phyloP scores from a whole-genome alignment of 2,888 invertebrate species.

The Catotricha subobsoleta region DNA sequence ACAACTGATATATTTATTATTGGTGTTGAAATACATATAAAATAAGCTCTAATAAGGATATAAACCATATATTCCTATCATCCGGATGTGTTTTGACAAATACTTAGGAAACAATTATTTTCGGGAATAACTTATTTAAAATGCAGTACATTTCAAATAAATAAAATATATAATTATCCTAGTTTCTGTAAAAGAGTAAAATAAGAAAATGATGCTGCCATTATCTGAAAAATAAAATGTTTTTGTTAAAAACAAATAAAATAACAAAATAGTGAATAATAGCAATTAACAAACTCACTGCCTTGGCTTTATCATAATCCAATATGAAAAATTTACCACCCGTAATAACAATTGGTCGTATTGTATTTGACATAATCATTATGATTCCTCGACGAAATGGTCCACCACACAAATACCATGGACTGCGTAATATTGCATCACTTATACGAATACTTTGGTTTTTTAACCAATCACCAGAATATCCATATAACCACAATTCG shows the following conservation, averaged over 20 bases:
- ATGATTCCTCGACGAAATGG: conserved; percentile 17
- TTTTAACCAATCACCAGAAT: conserved; percentile 14
- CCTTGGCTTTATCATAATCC: conserved; percentile 19
- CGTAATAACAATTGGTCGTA: conserved; percentile 17
- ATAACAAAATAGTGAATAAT: background rate
- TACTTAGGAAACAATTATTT: no score
- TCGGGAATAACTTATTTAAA: no score
- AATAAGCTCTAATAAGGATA: no score
- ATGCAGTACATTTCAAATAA: no score
- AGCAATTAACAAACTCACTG: background rate
- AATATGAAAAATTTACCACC: conserved; percentile 21
- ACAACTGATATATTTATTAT: no score
- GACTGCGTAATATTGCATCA: conserved; percentile 19
- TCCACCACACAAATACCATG: conserved; percentile 19
- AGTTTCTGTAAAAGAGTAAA: conserved; percentile 21
- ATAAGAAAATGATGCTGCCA: conserved; percentile 22
- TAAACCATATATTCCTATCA: no score
- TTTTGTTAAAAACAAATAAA: background rate
- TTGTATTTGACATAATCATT: conserved; percentile 18
- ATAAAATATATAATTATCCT: no score
- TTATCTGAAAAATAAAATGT: conserved; percentile 15
- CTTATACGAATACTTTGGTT: conserved; percentile 17
- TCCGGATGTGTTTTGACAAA: no score
- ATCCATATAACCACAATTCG: conserved; percentile 12
- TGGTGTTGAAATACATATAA: no score